Evolutionary conservation across 2,888 invertebrate genomes (phyloP), one percentile per base, ranked within the genome.

Genomic region (Cerceris rybyensis): DNA sequence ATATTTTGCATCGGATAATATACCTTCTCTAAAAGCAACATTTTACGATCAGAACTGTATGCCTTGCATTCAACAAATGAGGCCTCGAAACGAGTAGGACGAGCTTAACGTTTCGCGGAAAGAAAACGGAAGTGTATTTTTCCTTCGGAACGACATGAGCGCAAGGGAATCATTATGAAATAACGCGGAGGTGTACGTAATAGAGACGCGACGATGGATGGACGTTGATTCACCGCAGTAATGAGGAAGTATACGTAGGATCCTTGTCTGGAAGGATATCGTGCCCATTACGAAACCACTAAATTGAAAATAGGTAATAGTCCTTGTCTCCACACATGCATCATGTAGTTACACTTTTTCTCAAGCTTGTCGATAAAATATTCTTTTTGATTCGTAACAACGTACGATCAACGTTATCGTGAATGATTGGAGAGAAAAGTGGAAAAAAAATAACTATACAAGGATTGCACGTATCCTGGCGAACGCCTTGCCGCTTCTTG

Each of bases 161-260:
- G 67, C 14, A 65, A 80, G 63, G 75, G 66, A 68, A 71, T 43
- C 55, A 63, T 71, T 58, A 43, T 49, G 46, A 65, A 75, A 70
- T 63, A 66, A 70, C 43, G 71, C 64, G 65, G 61, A 79, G 61
- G 57, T 70, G 70, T 70, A 64, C n/a, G 58, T 67, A 70, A 80
- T 46, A 58, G 49, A 74, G 66, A 63, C 55, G 58, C 76, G 60
- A 55, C 68, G 61, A 65, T 82, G 75, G 78, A 70, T 78, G 75
- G 75, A 75, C 76, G 75, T 81, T 85, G 84, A 84, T 83, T 84
- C 84, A 84, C 83, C 85, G 73, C 75, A 81, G 78, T 78, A 85
- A 84, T 77, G 83, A 85, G 84, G 84, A 84, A 84, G 78, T 71
- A 60, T 70, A 80, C 59, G 59, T 69, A 63, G 70, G 64, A 85